Conservation (phyloP, 2,888 invertebrate genomes). For the Ceraclea dissimilis region DNA sequence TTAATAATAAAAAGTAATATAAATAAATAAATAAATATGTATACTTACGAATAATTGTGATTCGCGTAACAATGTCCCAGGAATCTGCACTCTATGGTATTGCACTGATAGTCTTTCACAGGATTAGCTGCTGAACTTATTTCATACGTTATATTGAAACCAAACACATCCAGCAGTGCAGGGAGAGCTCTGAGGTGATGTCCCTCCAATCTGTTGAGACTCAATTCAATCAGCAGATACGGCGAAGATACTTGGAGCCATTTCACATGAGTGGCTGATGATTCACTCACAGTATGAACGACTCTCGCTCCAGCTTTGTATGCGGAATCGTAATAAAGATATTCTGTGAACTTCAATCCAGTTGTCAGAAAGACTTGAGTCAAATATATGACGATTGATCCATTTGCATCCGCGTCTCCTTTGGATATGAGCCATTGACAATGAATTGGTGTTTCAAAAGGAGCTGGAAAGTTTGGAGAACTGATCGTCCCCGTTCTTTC, state of each 20-base stretch:
- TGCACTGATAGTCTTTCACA: conserved; percentile 58
- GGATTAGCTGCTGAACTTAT: conserved; percentile 46
- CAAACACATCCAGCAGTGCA: conserved; percentile 76
- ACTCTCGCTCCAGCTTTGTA: conserved; percentile 59
- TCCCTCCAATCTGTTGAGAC: conserved; percentile 64
- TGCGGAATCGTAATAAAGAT: conserved; percentile 64
- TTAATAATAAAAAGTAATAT: too few relatives aligned
- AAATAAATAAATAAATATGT: not conserved
- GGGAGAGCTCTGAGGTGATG: conserved; percentile 77
- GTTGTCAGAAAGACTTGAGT: conserved; percentile 81
- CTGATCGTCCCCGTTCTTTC: conserved; percentile 63
- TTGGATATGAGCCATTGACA: conserved; percentile 76
- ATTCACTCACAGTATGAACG: conserved; percentile 63
- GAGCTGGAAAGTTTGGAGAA: conserved; percentile 77
- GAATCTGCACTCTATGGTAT: conserved; percentile 73
- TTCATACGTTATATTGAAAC: conserved; percentile 90
- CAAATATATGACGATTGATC: conserved; percentile 76
- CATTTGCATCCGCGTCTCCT: conserved; percentile 61
- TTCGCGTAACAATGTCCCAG: conserved; percentile 77
- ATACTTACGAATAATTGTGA: conserved; percentile 64
- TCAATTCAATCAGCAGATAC: conserved; percentile 72
- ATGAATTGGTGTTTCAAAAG: conserved; percentile 73
- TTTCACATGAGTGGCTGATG: conserved; percentile 61
- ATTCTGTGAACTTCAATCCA: conserved; percentile 69
- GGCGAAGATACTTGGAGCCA: conserved; percentile 58